Evolutionary conservation across 1,140 invertebrate species (phyloP), one percentile per base, ranked within the genome.

Genomic region (Rhynchophorus ferrugineus): DNA sequence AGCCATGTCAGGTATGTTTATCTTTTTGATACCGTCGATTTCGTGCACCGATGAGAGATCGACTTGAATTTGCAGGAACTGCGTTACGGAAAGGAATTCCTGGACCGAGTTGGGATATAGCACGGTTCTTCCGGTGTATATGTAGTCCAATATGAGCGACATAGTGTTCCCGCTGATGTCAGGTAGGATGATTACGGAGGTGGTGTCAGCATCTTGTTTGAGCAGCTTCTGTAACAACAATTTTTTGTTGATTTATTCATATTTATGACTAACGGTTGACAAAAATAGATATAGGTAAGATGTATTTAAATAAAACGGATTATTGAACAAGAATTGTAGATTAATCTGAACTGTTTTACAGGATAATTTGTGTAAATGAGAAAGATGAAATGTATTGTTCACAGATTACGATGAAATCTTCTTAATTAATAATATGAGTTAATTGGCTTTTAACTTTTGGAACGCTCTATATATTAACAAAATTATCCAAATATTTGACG

Each of bases 121-220:
- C 49, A 38, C 61, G 49, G 9, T 58, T 56, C 17, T 61, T 21
- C 68, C 68, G 7, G 60, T 68, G 50, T 69, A 69, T 24, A 69
- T 68, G 47, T 69, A 69, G 36, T 69, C 66, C n/a, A 69, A 49
- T n/a, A 69, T 57, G n/a, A 59, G 21, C 7, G 66, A 61, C 66
- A 69, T 69, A 16, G 56, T 63, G 11, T 48, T 61, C 9, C 54
- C 53, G 29, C 37, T 51, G 2, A 68, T 47, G 37, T 69, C 66
- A 1, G 67, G 66, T 13, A 69, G 59, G 9, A 69, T 67, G 1
- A 69, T 18, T 13, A 65, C 57, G 2, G 56, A 36, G 1, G 54
- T 39, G 7, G 45, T 22, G 20, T 55, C 53, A 5, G 33, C 18
- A 3, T 34, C 3, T 14, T 61, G 53, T 43, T 65, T 55, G 29